Evolutionary conservation across 2,113 vertebrate species (phyloP).

Genomic region (Silurus glanis): DNA sequence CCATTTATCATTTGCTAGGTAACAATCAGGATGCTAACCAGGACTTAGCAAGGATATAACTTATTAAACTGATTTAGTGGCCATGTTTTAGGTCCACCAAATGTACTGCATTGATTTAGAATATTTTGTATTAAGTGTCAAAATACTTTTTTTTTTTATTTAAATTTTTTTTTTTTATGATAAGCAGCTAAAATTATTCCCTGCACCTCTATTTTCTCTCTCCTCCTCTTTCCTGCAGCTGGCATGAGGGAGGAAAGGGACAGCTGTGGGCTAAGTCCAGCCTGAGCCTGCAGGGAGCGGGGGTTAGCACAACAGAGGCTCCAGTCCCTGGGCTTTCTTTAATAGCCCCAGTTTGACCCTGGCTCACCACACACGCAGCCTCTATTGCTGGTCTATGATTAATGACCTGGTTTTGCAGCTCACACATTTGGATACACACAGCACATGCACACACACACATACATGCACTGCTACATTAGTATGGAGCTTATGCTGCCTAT

Average conservation of each 20-base stretch:
- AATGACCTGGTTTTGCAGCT: constrained; percentile 54
- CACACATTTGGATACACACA: constrained; percentile 31
- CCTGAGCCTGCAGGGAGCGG: constrained; percentile 49
- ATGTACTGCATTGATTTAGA: not conserved
- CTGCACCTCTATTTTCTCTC: not conserved
- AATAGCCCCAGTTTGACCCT: constrained; percentile 65
- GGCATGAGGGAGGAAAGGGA: constrained; percentile 49
- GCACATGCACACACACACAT: constrained; percentile 37
- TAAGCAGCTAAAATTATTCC: not conserved
- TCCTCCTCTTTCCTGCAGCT: constrained; percentile 38
- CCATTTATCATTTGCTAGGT: not conserved
- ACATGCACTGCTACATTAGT: constrained; percentile 23
- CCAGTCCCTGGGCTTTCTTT: constrained; percentile 58
- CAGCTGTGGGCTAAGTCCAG: constrained; percentile 55
- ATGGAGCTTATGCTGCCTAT: constrained; percentile 30
- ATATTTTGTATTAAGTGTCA: not conserved
- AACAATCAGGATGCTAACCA: not conserved
- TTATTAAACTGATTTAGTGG: not conserved
- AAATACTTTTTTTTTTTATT: not conserved
- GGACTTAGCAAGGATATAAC: not conserved
- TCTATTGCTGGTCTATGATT: constrained; percentile 55
- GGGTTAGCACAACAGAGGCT: constrained; percentile 59
- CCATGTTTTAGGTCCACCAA: not conserved
- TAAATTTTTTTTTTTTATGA: not conserved
- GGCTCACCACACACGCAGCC: constrained; percentile 48